Base-by-base conservation (phyloP, 2,888 invertebrate species). In the Lithophane ornitopus region DNA sequence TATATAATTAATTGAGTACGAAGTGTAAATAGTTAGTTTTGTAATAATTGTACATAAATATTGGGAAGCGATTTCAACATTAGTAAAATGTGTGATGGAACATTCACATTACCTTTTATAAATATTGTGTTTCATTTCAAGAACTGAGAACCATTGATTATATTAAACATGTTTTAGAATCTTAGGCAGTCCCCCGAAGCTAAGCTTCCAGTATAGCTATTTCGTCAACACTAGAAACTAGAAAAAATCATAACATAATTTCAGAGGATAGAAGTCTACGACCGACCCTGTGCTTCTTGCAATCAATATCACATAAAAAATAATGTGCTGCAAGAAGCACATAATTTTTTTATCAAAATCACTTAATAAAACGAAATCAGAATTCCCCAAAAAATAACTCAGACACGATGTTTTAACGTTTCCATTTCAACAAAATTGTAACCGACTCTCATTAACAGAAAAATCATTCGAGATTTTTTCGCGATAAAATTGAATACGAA, bases 401-500 rank as follows among this genome's bases (percentile, higher is more conserved):
- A 14, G 9, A 26, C 9, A 54, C 54, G 26, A 76, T 16, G 54
- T 81, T 59, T 26, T 6, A 56, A 66, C 41, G 61, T 58, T 63
- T 69, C 62, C 44, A 46, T 63, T 39, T 39, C 4, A 52, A 52
- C 16, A 61, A 68, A 78, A 83, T 59, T 39, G 58, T 61, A 58
- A 74, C 56, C 65, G 39, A 83, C 49, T 65, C 65, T 65, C 58
- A 80, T 58, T 63, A 74, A 70, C 67, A 79, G 59, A 63, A 39
- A 75, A 68, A 70, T 63, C 49, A 56, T 62, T 56, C 22, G 19
- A 70, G 56, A 61, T 46, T 77, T 74, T 76, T 44, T 41, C 2
- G 22, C 78, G 70, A 82, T 82, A 74, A 85, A 74, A 81, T 69
- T 74, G 61, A 77, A 63, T 54, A 56, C 34, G 26, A 74, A 82